Evolutionary conservation across 2,113 vertebrate species (phyloP).

Genomic region (Sander vitreus): DNA sequence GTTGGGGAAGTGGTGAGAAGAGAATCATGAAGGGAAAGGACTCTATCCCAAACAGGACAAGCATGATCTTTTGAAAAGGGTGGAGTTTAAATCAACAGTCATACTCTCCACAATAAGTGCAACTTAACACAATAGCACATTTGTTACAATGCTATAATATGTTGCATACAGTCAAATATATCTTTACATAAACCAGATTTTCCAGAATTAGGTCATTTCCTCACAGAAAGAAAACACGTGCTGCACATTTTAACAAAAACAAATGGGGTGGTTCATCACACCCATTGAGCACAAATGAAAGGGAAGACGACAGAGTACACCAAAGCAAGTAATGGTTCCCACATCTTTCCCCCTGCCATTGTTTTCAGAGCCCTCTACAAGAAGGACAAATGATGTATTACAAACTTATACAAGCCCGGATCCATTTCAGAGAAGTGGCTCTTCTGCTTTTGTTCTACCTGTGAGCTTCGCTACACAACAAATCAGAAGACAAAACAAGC

Average conservation of each 20-base stretch:
- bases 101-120: not conserved
- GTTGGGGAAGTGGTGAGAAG: not conserved
- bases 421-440: slow-evolving; percentile 38
- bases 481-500: slow-evolving; percentile 37
- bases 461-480: slow-evolving; percentile 27
- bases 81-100: not conserved
- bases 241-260: slow-evolving; percentile 29
- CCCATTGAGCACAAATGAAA: slow-evolving; percentile 35
- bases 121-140: not conserved
- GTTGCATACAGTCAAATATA: not conserved
- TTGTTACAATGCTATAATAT: not conserved
- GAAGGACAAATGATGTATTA: slow-evolving; percentile 36
- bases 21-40: not conserved
- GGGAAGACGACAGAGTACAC: slow-evolving; percentile 8
- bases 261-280: slow-evolving; percentile 41
- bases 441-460: slow-evolving; percentile 45
- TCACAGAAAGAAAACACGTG: not conserved
- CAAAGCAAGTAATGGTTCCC: slow-evolving; percentile 39
- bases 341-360: slow-evolving; percentile 31
- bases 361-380: slow-evolving; percentile 41
- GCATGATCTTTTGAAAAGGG: slow-evolving; percentile 12
- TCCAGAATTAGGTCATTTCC: slow-evolving; percentile 4
- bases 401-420: slow-evolving; percentile 20
- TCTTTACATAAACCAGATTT: slow-evolving; percentile 19
- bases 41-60: not conserved